Conservation (phyloP, 2,888 invertebrate genomes). For the Philaethria dido region DNA sequence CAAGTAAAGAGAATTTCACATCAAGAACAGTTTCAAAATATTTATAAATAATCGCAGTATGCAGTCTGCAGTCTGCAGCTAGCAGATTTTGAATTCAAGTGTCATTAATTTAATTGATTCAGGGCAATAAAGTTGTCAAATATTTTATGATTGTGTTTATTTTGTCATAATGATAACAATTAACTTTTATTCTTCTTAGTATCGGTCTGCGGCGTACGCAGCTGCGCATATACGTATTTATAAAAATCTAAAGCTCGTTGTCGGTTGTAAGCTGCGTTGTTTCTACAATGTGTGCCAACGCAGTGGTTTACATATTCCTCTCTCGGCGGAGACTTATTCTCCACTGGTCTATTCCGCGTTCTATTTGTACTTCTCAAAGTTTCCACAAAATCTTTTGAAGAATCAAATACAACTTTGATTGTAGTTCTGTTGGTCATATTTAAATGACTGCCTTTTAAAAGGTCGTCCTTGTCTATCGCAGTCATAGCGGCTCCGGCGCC, state of each 20-base stretch:
- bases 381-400: constrained; percentile 74
- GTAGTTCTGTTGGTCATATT: constrained; percentile 74
- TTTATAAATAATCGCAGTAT: too few species aligned
- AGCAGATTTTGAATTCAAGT: not conserved
- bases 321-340: constrained; percentile 53
- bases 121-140: constrained; percentile 42
- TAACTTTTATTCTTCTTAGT: constrained; percentile 49
- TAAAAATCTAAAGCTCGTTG: constrained; percentile 80
- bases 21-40: too few species aligned
- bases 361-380: constrained; percentile 68
- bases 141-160: constrained; percentile 42
- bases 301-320: constrained; percentile 67
- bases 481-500: constrained; percentile 70
- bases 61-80: too few species aligned
- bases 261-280: constrained; percentile 67
- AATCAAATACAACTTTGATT: constrained; percentile 76
- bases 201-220: constrained; percentile 64
- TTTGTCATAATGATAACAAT: constrained; percentile 40
- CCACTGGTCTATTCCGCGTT: constrained; percentile 54
- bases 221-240: constrained; percentile 77
- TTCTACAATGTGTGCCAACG: constrained; percentile 65
- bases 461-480: constrained; percentile 69
- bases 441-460: constrained; percentile 64
- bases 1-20: too few species aligned
- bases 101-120: constrained; percentile 2